phyloP scores from a whole-genome alignment of 2,113 vertebrate species.

The Recurvirostra avosetta region DNA sequence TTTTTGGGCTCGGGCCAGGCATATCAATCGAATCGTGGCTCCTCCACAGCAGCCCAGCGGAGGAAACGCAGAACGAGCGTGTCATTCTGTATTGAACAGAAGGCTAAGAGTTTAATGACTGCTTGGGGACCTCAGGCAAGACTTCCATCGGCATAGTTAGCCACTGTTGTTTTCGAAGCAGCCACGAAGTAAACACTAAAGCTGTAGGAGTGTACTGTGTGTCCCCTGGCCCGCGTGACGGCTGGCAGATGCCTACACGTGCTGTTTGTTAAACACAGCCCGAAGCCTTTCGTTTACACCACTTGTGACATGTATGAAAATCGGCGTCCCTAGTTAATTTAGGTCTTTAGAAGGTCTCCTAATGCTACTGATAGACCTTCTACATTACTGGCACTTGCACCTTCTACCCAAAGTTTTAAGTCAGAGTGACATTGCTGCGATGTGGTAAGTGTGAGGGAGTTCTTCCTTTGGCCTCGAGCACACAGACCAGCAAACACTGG shows the following conservation, averaged over 20 bases:
- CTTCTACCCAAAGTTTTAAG: background rate
- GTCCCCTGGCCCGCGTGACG: background rate
- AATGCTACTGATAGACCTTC: background rate
- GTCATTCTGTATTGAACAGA: constrained; percentile 3
- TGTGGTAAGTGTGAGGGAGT: background rate
- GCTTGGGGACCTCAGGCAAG: background rate
- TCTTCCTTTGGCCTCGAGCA: background rate
- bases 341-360: background rate
- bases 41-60: background rate
- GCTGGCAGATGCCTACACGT: background rate
- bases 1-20: constrained; percentile 27
- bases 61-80: background rate
- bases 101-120: constrained; percentile 27
- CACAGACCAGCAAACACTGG: background rate
- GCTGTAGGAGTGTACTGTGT: background rate
- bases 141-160: background rate
- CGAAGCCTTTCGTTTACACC: background rate
- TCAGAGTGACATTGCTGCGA: background rate
- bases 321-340: background rate
- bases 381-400: background rate
- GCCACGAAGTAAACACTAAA: background rate
- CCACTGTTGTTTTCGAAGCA: constrained; percentile 11
- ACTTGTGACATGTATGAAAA: background rate
- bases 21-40: constrained; percentile 8
- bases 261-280: background rate